Evolutionary conservation across 2,797 vertebrate genomes (phyloP).

Genomic region (Fundulus diaphanus): DNA sequence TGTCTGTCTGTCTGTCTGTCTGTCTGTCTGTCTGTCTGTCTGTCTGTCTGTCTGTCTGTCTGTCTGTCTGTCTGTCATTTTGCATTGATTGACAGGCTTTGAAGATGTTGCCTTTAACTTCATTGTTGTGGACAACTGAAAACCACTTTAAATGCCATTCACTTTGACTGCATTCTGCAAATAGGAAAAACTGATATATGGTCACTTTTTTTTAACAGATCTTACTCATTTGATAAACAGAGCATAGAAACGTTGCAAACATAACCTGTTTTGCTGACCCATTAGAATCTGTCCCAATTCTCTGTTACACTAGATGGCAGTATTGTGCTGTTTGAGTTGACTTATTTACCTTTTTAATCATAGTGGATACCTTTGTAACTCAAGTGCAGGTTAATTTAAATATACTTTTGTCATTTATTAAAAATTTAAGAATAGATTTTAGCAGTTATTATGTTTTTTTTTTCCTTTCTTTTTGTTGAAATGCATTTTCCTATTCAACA

Average conservation of each 20-base stretch:
- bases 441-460: constrained; percentile 10
- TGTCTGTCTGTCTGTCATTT: no score
- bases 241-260: neutral
- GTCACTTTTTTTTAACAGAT: neutral
- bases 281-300: neutral
- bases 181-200: neutral
- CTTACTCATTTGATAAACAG: neutral
- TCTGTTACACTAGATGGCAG: constrained; percentile 70
- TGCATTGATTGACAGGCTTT: neutral
- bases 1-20: no score
- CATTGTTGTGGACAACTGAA: no score
- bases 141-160: neutral
- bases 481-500: neutral
- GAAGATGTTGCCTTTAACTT: no score
- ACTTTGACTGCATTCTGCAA: neutral
- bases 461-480: neutral
- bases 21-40: no score
- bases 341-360: neutral
- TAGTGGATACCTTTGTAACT: constrained; percentile 13
- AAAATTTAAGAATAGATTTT: neutral
- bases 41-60: no score
- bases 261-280: neutral
- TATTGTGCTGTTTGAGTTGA: constrained; percentile 53
- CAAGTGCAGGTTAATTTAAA: constrained; percentile 24
- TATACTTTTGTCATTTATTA: constrained; percentile 28